phyloP scores from a whole-genome alignment of 2,888 invertebrate genomes.

The Aricia artaxerxes region DNA sequence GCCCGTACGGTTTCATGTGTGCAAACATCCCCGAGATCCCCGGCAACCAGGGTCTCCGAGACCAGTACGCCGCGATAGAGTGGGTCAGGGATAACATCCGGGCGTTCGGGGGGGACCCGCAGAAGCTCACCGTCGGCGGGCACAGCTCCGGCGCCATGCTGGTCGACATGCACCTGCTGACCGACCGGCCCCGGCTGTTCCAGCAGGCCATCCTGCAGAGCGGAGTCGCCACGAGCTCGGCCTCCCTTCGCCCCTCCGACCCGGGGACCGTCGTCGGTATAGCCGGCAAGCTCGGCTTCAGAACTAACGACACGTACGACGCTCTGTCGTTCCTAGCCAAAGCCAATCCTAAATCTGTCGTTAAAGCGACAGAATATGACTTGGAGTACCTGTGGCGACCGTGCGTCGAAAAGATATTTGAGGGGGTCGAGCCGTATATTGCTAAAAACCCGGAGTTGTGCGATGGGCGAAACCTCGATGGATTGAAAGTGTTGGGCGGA shows the following conservation, averaged over 20 bases:
- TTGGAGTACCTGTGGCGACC: not conserved
- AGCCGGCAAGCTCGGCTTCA: not conserved
- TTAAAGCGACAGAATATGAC: not conserved
- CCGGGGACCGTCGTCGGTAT: not conserved
- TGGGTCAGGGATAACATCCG: slow-evolving; percentile 42
- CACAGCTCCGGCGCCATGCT: slow-evolving; percentile 24
- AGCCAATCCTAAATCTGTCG: not conserved
- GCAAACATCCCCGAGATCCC: slow-evolving; percentile 52
- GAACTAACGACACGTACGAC: not conserved
- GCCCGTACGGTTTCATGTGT: slow-evolving; percentile 47
- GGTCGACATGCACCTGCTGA: slow-evolving; percentile 7
- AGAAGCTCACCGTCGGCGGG: slow-evolving; percentile 34
- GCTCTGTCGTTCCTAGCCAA: not conserved
- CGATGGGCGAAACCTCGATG: not conserved
- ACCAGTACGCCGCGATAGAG: slow-evolving; percentile 46
- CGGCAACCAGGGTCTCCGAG: slow-evolving; percentile 49
- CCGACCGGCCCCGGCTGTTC: not conserved
- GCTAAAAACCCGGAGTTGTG: not conserved
- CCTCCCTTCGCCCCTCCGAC: not conserved
- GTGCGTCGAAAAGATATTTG: not conserved
- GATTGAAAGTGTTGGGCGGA: not conserved
- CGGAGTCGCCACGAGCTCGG: not conserved
- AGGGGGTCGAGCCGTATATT: not conserved
- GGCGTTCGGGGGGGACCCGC: slow-evolving; percentile 45
- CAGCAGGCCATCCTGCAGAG: slow-evolving; percentile 26